Evolutionary conservation across 2,797 vertebrate species (phyloP).

Genomic region (Rhinophrynus dorsalis): DNA sequence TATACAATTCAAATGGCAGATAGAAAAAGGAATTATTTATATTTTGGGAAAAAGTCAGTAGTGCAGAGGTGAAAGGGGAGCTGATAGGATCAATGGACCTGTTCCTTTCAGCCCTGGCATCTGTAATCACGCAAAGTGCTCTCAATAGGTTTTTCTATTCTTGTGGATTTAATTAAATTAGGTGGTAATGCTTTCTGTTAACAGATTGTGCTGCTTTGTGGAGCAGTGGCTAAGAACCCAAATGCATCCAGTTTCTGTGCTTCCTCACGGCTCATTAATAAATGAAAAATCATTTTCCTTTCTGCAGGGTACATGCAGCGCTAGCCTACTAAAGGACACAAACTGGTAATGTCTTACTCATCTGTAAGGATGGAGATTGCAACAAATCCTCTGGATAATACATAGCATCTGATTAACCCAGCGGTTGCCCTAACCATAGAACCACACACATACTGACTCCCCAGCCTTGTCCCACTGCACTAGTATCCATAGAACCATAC

Average conservation of each 20-base stretch:
- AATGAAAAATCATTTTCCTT: constrained; percentile 57
- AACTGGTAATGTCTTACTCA: neutral
- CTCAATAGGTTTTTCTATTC: constrained; percentile 63
- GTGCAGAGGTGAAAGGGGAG: constrained; percentile 53
- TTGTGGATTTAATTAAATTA: constrained; percentile 73
- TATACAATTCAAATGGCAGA: too few relatives aligned
- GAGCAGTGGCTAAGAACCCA: constrained; percentile 57
- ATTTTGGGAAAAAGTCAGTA: too few relatives aligned
- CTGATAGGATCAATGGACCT: constrained; percentile 66
- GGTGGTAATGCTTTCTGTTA: constrained; percentile 62
- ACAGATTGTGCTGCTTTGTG: constrained; percentile 58
- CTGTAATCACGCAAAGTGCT: constrained; percentile 73
- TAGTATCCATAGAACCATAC: too few relatives aligned
- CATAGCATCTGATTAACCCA: too few relatives aligned
- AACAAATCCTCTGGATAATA: too few relatives aligned
- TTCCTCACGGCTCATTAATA: constrained; percentile 60
- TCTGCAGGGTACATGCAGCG: constrained; percentile 44
- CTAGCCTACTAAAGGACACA: constrained; percentile 39
- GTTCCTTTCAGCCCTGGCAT: constrained; percentile 59
- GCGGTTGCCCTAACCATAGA: too few relatives aligned
- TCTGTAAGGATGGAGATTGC: too few relatives aligned
- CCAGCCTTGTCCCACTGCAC: too few relatives aligned
- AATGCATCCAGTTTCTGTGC: constrained; percentile 51
- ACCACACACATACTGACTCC: too few relatives aligned
- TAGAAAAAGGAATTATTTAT: too few relatives aligned